Evolutionary conservation across 2,888 invertebrate species (phyloP), one percentile per base, ranked within the genome.

Genomic region (Catocala sponsa): DNA sequence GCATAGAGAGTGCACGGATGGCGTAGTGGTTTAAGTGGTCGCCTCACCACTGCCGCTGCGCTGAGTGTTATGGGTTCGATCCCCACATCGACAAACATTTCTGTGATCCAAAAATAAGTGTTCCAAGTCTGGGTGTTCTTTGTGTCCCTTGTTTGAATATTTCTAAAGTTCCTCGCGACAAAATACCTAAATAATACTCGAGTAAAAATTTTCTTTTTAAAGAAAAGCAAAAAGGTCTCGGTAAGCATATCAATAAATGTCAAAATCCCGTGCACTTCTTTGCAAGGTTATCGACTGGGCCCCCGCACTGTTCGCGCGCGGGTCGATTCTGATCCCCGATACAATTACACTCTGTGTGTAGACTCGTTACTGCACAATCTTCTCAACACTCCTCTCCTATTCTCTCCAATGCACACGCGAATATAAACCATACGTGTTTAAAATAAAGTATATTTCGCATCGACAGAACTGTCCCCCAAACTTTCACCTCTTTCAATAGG

Each of bases 401-500:
- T 64, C 72, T 72, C 61, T 55, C 25, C 15, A 44, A 15, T 42
- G 65, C 15, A 44, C 72, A 79, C 62, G 44, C 81, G 12, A 88
- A 89, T 85, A 79, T 64, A 71, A 5, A 83, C 87, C 80, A 70
- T 90, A 77, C 65, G 10, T 5, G 52, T 12, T 44, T 6, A 38
- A n/a, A 10, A 56, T 78, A 91, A 78, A 80, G 85, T 73, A 65
- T 68, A 84, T 59, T 80, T 81, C 85, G 38, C 63, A 60, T 54
- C 51, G 72, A 72, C 81, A 68, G 47, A 57, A 61, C 59, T 72
- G 72, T 74, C 78, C 87, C 88, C 88, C 80, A 89, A 92, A 94
- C 92, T 94, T 94, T 94, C 94, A 94, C 93, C 93, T 93, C 94
- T 93, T 93, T 92, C 94, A 91, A 93, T 93, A 90, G 90, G 89